Percentiles rank a stretch among this genome's conserved stretches.
Conservation (phyloP, 1,140 invertebrate species). For the Harlomillsia oculata region DNA sequence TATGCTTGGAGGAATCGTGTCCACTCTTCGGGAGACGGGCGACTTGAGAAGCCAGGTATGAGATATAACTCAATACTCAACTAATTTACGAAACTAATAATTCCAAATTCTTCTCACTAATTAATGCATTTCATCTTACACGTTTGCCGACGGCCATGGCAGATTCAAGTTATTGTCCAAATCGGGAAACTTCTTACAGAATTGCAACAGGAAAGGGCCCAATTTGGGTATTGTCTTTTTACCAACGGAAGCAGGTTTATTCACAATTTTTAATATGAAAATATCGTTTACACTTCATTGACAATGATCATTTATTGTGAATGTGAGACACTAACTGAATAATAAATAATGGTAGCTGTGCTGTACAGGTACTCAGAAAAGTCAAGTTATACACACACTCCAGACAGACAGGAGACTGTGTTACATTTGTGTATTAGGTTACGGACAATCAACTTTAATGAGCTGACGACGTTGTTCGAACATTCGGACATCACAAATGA, state of each 20-base stretch:
- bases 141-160: background rate
- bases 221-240: slow-evolving; percentile 37
- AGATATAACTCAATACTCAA: background rate
- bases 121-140: background rate
- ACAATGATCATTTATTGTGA: too few species aligned
- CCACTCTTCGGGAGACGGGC: slow-evolving; percentile 29
- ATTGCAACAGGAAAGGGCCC: slow-evolving; percentile 40
- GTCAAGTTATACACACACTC: too few species aligned
- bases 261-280: too few species aligned
- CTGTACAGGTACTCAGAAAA: too few species aligned
- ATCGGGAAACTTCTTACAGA: slow-evolving; percentile 38
- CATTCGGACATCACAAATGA: too few species aligned
- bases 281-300: too few species aligned
- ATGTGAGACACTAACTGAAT: too few species aligned
- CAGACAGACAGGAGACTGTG: too few species aligned
- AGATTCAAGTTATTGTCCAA: slow-evolving; percentile 40
- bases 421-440: too few species aligned
- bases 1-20: slow-evolving; percentile 37
- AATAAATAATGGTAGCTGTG: too few species aligned
- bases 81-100: background rate
- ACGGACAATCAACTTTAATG: too few species aligned
- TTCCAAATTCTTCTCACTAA: background rate
- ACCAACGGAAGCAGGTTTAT: slow-evolving; percentile 31
- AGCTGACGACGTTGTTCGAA: too few species aligned
- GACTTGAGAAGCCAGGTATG: slow-evolving; percentile 38